Evolutionary conservation across 2,888 invertebrate species (phyloP).

Genomic region (Pristionchus exspectatus): DNA sequence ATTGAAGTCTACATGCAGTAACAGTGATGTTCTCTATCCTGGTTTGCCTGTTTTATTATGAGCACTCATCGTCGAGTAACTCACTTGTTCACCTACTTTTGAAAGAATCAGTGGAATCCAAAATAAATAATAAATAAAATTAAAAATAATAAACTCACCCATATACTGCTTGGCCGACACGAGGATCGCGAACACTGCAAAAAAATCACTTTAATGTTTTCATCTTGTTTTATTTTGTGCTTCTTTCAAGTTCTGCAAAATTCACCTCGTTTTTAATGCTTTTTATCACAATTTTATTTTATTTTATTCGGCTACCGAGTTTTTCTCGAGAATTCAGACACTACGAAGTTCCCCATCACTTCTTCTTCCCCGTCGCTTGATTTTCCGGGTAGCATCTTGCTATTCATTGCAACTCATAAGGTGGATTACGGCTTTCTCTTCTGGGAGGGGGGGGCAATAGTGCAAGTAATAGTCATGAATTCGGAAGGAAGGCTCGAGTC

Average conservation of each 20-base stretch:
- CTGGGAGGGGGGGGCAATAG: not conserved
- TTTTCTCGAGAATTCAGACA: not conserved
- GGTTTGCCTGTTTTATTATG: not conserved
- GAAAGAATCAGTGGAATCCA: too few species aligned
- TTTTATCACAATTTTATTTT: not conserved
- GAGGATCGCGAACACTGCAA: slow-evolving; percentile 78
- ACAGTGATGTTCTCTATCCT: not conserved
- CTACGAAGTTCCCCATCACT: not conserved
- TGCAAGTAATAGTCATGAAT: slow-evolving; percentile 54
- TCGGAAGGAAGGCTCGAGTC: not conserved
- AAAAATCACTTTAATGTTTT: not conserved
- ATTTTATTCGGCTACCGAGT: too few species aligned
- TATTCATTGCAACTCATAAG: slow-evolving; percentile 48
- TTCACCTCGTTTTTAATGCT: not conserved
- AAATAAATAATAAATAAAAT: not conserved
- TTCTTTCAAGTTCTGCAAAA: not conserved
- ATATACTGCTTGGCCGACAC: slow-evolving; percentile 79
- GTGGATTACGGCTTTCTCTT: slow-evolving; percentile 43
- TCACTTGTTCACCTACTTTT: not conserved
- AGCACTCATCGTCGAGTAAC: too few species aligned
- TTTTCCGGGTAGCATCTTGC: not conserved
- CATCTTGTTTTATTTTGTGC: not conserved
- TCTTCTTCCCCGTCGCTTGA: not conserved
- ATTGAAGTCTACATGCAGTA: not conserved
- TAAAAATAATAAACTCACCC: slow-evolving; percentile 62